These are phyloP conservation scores for Takifugu rubripes DNA, from an alignment of 2,797 vertebrate species.

Conservation along the genomic window DNA sequence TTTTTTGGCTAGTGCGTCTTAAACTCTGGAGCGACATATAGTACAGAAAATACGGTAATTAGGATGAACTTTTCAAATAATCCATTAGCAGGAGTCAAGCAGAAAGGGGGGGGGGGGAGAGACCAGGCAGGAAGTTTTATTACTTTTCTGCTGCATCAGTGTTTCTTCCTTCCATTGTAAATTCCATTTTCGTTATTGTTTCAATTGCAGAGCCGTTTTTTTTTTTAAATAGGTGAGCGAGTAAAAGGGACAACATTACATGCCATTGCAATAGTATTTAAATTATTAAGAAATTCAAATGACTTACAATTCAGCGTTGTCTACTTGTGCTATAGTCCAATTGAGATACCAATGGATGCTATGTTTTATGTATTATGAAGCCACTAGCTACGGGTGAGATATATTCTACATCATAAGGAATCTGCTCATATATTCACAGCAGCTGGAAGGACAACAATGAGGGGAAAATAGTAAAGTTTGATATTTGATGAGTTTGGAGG, in stretches of 20 bases:
- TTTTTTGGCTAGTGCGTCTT: too few species aligned
- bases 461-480: constrained; percentile 26
- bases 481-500: constrained; percentile 51
- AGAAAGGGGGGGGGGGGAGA: constrained; percentile 50
- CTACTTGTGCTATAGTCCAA: constrained; percentile 38
- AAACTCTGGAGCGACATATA: too few species aligned
- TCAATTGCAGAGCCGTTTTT: constrained; percentile 29
- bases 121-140: constrained; percentile 27
- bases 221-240: constrained; percentile 36
- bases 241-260: constrained; percentile 46
- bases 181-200: constrained; percentile 37
- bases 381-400: constrained; percentile 44
- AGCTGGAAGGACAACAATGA: constrained; percentile 47
- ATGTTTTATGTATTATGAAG: constrained; percentile 61
- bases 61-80: constrained; percentile 62
- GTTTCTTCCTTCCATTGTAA: constrained; percentile 29
- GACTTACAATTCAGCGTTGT: constrained; percentile 31
- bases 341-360: constrained; percentile 48
- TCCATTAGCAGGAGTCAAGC: constrained; percentile 47
- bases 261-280: constrained; percentile 43
- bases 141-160: constrained; percentile 30
- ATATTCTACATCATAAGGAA: constrained; percentile 44
- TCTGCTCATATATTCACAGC: constrained; percentile 35
- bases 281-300: constrained; percentile 50
- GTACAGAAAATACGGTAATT: constrained; percentile 38